Percentiles rank a stretch among this genome's conserved stretches.
phyloP scores from a whole-genome alignment of 2,797 vertebrate species.

The Peromyscus melanophrys region DNA sequence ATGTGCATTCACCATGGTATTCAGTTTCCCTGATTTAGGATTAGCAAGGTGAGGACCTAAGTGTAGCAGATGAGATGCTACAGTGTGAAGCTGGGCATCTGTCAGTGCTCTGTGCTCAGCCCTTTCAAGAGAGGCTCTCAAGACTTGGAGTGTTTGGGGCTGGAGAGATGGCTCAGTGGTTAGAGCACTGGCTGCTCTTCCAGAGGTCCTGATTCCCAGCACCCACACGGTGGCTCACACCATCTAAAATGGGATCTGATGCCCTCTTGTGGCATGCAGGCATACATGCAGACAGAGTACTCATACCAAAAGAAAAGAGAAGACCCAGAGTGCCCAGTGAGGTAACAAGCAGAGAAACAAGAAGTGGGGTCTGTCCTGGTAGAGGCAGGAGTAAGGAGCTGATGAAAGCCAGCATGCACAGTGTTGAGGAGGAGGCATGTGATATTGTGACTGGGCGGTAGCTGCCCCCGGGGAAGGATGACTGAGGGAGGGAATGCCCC shows the following conservation, averaged over 20 bases:
- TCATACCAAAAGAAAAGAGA: not conserved
- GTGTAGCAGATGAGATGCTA: not conserved
- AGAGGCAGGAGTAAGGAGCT: not conserved
- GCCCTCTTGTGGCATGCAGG: not conserved
- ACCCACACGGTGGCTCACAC: not conserved
- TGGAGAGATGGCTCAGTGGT: not conserved
- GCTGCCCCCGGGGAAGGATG: not conserved
- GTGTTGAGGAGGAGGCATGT: not conserved
- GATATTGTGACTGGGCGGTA: not conserved
- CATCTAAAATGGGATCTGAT: not conserved
- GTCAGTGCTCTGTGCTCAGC: too few species aligned
- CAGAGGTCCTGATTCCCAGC: not conserved
- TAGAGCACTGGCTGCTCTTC: not conserved
- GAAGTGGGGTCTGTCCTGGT: not conserved
- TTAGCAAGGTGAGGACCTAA: not conserved
- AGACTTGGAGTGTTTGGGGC: not conserved
- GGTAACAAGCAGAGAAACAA: not conserved
- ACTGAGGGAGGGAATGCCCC: not conserved
- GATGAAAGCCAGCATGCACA: fast-evolving
- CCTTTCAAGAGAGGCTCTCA: not conserved
- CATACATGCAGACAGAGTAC: not conserved
- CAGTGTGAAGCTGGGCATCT: too few species aligned
- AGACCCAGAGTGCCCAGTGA: not conserved
- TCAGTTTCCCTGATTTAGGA: not conserved
- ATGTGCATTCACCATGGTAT: not conserved